Evolutionary conservation across 2,888 invertebrate species (phyloP).

Genomic region (Autographa pulchrina): DNA sequence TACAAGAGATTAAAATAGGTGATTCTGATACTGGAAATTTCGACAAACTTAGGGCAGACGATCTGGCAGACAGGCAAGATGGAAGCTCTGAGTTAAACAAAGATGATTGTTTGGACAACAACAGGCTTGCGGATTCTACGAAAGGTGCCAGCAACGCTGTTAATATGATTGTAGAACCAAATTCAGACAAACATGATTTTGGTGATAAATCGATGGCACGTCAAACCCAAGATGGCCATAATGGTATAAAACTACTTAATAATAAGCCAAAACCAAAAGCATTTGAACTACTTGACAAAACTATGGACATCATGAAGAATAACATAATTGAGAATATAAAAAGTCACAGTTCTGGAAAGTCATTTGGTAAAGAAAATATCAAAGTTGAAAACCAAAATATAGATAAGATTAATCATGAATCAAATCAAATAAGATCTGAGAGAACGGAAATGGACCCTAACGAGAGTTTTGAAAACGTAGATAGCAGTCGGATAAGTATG

Average conservation of each 20-base stretch:
- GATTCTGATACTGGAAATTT: slow-evolving; percentile 1
- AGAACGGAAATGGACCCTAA: slow-evolving; percentile 11
- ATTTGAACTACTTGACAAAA: slow-evolving; percentile 43
- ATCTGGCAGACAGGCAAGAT: neutral
- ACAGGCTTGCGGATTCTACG: slow-evolving; percentile 30
- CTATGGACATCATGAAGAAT: slow-evolving; percentile 60
- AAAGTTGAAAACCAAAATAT: slow-evolving; percentile 16
- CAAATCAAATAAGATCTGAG: slow-evolving; percentile 22
- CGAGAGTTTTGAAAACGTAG: slow-evolving; percentile 6
- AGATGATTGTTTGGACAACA: slow-evolving; percentile 14
- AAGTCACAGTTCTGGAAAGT: slow-evolving; percentile 49
- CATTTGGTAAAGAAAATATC: neutral
- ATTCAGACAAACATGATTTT: slow-evolving; percentile 21
- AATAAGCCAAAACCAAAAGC: slow-evolving; percentile 9
- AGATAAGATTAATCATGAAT: slow-evolving; percentile 31
- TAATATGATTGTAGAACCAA: slow-evolving; percentile 15
- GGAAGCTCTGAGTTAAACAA: slow-evolving; percentile 11
- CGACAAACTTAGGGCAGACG: neutral
- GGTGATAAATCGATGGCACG: slow-evolving; percentile 19
- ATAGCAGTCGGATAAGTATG: slow-evolving; percentile 48
- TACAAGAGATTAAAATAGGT: neutral
- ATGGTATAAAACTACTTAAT: slow-evolving; percentile 6
- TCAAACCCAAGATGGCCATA: neutral
- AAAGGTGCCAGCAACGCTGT: slow-evolving; percentile 37
- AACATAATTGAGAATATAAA: slow-evolving; percentile 64